phyloP scores from a whole-genome alignment of 2,113 vertebrate genomes.

The Pelecanoides urinatrix region DNA sequence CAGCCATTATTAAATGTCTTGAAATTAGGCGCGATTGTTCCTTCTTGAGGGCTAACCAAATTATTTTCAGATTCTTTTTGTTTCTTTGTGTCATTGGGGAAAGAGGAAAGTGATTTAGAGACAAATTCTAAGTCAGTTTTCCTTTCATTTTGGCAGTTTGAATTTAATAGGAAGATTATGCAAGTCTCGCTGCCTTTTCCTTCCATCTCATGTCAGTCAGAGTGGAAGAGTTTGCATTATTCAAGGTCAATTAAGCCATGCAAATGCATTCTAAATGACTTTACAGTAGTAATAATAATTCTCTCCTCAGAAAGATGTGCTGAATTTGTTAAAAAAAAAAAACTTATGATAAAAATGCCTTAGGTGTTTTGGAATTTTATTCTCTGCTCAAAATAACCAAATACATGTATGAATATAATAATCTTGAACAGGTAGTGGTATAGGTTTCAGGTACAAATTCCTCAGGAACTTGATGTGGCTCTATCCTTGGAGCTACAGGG shows the following conservation, averaged over 20 bases:
- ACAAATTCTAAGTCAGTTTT: neutral
- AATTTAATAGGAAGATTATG: slow-evolving; percentile 31
- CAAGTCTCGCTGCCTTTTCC: slow-evolving; percentile 14
- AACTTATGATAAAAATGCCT: neutral
- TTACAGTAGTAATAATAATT: slow-evolving; percentile 35
- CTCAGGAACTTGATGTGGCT: neutral
- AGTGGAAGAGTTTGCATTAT: slow-evolving; percentile 35
- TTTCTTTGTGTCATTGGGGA: neutral
- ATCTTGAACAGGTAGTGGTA: neutral
- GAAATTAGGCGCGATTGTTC: neutral
- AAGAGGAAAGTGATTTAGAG: neutral
- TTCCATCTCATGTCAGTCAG: neutral
- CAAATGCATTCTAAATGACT: slow-evolving; percentile 55
- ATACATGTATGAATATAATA: neutral
- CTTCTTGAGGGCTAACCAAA: neutral
- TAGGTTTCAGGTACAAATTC: neutral
- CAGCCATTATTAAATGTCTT: neutral
- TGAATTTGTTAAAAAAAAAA: neutral
- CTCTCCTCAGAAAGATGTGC: neutral
- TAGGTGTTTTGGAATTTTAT: neutral
- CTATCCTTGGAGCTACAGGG: neutral
- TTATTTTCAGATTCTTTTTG: neutral
- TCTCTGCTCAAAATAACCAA: neutral
- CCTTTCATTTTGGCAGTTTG: neutral
- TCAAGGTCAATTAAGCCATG: slow-evolving; percentile 52